Percentiles rank a stretch among this genome's conserved stretches.
These are phyloP conservation scores for Cinclus cinclus DNA, from an alignment of 2,113 vertebrate genomes.

Conservation along the genomic window DNA sequence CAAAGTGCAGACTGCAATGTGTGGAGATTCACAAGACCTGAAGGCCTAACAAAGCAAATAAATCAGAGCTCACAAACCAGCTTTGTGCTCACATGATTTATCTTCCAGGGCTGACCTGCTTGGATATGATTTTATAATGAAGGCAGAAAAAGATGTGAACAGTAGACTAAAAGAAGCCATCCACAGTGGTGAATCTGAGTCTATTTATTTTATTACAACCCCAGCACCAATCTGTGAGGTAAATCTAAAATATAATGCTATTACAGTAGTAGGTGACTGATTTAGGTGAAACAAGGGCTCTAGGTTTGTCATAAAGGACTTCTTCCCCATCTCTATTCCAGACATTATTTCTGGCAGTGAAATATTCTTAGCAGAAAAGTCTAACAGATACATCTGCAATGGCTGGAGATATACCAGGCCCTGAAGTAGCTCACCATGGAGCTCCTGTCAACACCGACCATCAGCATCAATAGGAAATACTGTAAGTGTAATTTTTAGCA, in stretches of 20 bases:
- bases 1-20: not conserved
- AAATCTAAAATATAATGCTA: not conserved
- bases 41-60: conserved; percentile 16
- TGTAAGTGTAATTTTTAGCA: not conserved
- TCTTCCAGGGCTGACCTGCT: not conserved
- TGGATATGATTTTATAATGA: conserved; percentile 31
- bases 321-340: not conserved
- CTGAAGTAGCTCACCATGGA: not conserved
- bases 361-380: not conserved
- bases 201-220: not conserved
- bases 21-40: not conserved
- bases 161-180: not conserved
- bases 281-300: not conserved
- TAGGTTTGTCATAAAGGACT: not conserved
- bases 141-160: not conserved
- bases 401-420: not conserved
- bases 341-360: not conserved
- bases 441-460: not conserved
- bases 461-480: not conserved
- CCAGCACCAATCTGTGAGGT: not conserved
- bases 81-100: conserved; percentile 27
- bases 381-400: not conserved
- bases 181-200: not conserved
- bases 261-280: not conserved
- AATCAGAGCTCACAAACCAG: conserved; percentile 10